A percentile compares a stretch with the other conserved stretches of the same genome.
phyloP scores from a whole-genome alignment of 2,888 invertebrate species.

The Oscheius sp. region DNA sequence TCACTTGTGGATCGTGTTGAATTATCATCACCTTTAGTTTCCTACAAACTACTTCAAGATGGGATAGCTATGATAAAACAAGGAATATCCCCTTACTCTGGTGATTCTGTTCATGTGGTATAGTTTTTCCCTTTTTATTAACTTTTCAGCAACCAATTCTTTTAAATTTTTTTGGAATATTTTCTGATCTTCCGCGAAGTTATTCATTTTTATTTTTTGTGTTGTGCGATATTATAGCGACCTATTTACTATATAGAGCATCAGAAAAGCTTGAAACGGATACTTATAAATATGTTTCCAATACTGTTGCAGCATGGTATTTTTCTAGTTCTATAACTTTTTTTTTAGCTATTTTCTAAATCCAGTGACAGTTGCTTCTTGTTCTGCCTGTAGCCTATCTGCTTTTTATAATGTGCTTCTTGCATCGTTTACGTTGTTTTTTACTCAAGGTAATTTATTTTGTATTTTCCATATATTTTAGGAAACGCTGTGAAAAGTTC shows the following conservation, averaged over 20 bases:
- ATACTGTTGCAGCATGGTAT: conserved; percentile 5
- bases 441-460: conserved; percentile 41
- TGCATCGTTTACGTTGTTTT: conserved; percentile 38
- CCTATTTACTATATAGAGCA: conserved; percentile 1
- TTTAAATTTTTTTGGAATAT: background rate
- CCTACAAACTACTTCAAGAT: conserved; percentile 21
- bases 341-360: conserved; percentile 65
- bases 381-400: conserved; percentile 57
- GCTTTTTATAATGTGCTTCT: conserved; percentile 53
- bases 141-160: background rate
- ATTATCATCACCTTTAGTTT: conserved; percentile 32
- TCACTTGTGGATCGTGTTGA: conserved; percentile 27
- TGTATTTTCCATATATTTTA: too few relatives aligned
- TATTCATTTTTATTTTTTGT: background rate
- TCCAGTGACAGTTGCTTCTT: conserved; percentile 59
- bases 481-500: background rate
- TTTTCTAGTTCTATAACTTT: background rate
- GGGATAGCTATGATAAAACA: conserved; percentile 38
- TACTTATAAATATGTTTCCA: background rate
- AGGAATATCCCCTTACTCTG: conserved; percentile 36
- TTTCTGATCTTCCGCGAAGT: background rate
- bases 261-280: background rate
- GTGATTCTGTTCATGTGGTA: conserved; percentile 28
- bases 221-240: background rate
- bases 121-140: too few relatives aligned